These are phyloP conservation scores for Andinoacara biseriatus DNA, from an alignment of 2,113 vertebrate species.

Conservation along the genomic window DNA sequence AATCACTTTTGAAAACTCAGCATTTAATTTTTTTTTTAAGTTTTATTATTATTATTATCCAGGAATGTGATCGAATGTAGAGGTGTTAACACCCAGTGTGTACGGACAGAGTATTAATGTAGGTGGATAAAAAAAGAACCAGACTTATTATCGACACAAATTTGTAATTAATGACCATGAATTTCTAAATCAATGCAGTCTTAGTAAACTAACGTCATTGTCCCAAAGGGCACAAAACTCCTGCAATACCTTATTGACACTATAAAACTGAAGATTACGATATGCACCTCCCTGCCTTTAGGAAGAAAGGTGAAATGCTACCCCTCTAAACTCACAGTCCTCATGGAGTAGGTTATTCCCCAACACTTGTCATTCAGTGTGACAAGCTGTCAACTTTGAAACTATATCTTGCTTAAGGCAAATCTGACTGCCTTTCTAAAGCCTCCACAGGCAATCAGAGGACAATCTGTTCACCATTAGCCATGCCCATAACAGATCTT, in stretches of 20 bases:
- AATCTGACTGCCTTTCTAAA: background rate
- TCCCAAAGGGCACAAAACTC: background rate
- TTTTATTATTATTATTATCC: background rate
- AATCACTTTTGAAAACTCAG: background rate
- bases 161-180: background rate
- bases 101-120: too few relatives aligned
- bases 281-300: slow-evolving; percentile 1
- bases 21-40: background rate
- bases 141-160: background rate
- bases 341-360: slow-evolving; percentile 1
- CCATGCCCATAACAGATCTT: background rate
- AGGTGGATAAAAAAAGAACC: too few relatives aligned
- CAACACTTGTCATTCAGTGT: slow-evolving; percentile 25
- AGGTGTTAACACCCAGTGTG: background rate
- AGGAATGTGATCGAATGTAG: background rate
- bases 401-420: slow-evolving; percentile 6
- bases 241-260: slow-evolving; percentile 1
- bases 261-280: background rate
- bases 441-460: background rate
- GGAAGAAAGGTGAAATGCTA: slow-evolving; percentile 21
- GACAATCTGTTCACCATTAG: background rate
- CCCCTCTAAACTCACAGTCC: background rate
- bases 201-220: background rate
- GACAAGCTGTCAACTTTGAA: slow-evolving; percentile 42
- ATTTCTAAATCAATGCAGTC: slow-evolving; percentile 8